Evolutionary conservation across 2,888 invertebrate species (phyloP).

Genomic region (Melieria picta): DNA sequence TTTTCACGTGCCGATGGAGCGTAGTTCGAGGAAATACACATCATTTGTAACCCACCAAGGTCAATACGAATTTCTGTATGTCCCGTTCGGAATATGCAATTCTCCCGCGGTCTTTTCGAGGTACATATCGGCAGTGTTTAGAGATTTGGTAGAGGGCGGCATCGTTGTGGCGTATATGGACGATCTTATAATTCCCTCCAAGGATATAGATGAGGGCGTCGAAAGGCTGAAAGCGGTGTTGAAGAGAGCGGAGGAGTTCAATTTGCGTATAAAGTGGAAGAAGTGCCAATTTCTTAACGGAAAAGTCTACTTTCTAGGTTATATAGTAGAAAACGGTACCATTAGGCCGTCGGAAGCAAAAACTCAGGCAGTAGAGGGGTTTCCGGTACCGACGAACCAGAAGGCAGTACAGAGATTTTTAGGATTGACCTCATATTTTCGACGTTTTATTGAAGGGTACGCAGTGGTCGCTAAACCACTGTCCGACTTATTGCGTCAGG

Average conservation of each 20-base stretch:
- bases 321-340: neutral
- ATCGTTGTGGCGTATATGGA: constrained; percentile 13
- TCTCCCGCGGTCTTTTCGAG: constrained; percentile 3
- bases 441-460: constrained; percentile 36
- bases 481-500: constrained; percentile 3
- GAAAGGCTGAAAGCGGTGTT: neutral
- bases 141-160: constrained; percentile 1
- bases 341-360: constrained; percentile 1
- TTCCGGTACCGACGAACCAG: constrained; percentile 24
- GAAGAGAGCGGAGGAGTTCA: neutral
- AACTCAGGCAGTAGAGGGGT: constrained; percentile 25
- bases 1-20: constrained; percentile 2
- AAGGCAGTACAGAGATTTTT: constrained; percentile 36
- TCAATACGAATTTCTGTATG: constrained; percentile 9
- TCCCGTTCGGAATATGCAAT: constrained; percentile 1
- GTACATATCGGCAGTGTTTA: constrained; percentile 2
- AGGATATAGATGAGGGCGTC: constrained; percentile 7
- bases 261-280: constrained; percentile 7
- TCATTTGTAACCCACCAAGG: constrained; percentile 7
- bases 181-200: constrained; percentile 12
- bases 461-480: constrained; percentile 11
- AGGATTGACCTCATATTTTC: constrained; percentile 39
- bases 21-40: constrained; percentile 5
- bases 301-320: neutral
- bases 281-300: neutral